A percentile compares a stretch with the other conserved stretches of the same genome.
These are phyloP conservation scores for Lophius piscatorius DNA, from an alignment of 2,113 vertebrate genomes.

Conservation along the genomic window DNA sequence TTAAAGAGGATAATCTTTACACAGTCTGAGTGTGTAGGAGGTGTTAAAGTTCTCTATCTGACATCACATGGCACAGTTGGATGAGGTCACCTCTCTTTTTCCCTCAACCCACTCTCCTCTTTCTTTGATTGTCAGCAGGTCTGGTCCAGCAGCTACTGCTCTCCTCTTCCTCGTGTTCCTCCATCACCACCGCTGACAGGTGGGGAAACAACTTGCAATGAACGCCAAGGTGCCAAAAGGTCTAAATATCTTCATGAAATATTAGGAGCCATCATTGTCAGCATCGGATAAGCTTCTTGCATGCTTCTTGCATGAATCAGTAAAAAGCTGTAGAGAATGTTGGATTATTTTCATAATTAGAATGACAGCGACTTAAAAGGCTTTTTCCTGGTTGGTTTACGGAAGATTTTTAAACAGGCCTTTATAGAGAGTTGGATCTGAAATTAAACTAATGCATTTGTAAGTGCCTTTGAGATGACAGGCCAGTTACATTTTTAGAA, in stretches of 20 bases:
- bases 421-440: slow-evolving; percentile 32
- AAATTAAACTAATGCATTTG: background rate
- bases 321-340: no score
- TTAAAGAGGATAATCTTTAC: slow-evolving; percentile 28
- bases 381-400: slow-evolving; percentile 17
- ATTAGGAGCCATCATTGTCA: background rate
- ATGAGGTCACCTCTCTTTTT: slow-evolving; percentile 42
- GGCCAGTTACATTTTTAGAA: no score
- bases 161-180: slow-evolving; percentile 1
- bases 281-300: background rate
- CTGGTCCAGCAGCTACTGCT: background rate
- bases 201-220: no score
- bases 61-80: slow-evolving; percentile 41
- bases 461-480: slow-evolving; percentile 13
- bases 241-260: no score
- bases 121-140: background rate
- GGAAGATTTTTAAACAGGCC: slow-evolving; percentile 14
- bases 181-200: no score
- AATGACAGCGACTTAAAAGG: no score
- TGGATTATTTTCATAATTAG: no score
- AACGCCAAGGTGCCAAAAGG: no score
- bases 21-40: slow-evolving; percentile 31
- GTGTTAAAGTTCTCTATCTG: slow-evolving; percentile 37
- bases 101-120: slow-evolving; percentile 3
- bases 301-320: background rate